Evolutionary conservation across 2,797 vertebrate genomes (phyloP).

Genomic region (Brachyalestes nurse): DNA sequence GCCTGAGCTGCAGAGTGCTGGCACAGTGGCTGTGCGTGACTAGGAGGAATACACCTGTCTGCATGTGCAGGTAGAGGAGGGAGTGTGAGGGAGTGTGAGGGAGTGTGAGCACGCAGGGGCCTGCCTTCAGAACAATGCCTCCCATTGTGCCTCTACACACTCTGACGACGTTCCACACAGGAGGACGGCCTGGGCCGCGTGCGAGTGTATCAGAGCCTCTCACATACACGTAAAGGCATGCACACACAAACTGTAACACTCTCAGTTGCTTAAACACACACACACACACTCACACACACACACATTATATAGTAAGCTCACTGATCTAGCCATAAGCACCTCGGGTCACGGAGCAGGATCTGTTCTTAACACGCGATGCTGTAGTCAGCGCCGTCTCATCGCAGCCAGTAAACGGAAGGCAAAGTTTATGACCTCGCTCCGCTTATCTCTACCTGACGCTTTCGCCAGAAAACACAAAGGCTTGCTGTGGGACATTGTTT

Average conservation of each 20-base stretch:
- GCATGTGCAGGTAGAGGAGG: conserved; percentile 79
- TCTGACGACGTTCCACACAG: conserved; percentile 74
- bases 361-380: conserved; percentile 17
- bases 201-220: conserved; percentile 53
- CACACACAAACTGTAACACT: not conserved
- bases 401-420: conserved; percentile 10
- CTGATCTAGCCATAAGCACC: conserved; percentile 39
- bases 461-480: not conserved
- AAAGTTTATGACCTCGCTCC: conserved; percentile 3
- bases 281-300: conserved; percentile 49
- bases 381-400: conserved; percentile 1
- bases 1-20: conserved; percentile 67
- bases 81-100: conserved; percentile 42
- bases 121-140: conserved; percentile 87
- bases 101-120: conserved; percentile 82
- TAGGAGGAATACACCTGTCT: conserved; percentile 92
- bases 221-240: conserved; percentile 27
- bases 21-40: conserved; percentile 82
- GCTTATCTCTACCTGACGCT: not conserved
- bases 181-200: conserved; percentile 77
- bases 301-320: conserved; percentile 36
- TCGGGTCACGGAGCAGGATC: conserved; percentile 41
- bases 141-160: conserved; percentile 84
- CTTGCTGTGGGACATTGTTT: too few species aligned
- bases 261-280: not conserved